Evolutionary conservation across 1,140 invertebrate genomes (phyloP), one percentile per base, ranked within the genome.

Genomic region (Zophobas atratus): DNA sequence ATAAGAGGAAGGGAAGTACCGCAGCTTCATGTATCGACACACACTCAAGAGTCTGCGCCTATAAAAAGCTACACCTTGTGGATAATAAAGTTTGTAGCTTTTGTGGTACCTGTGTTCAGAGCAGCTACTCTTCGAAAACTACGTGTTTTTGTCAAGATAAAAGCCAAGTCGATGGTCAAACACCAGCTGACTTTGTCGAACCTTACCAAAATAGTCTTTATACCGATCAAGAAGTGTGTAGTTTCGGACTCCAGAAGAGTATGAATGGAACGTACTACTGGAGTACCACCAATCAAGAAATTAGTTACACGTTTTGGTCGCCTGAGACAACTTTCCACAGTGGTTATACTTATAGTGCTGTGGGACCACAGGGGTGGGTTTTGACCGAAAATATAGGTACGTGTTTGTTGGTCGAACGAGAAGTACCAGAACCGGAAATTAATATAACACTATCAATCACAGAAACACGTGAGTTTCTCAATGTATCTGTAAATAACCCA

Each of bases 21-120:
- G 39, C 43, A 6, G 74, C 63, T 43, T n/a, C 56, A 34, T 75
- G 74, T 5, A 43, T 43, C 2, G 74, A 75, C 33, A 5, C 33
- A 49, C 43, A 75, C 34, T 2, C 1, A 35, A 33, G 38, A 2
- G 33, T 63, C 20, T 75, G 74, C 48, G 74, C 55, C n/a, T 75
- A 75, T 48, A 41, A n/a, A 5, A n/a, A 20, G 3, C 32, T 70
- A 5, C 4, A 41, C 43, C 4, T 41, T 5, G 32, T 3, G 43
- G 20, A 6, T 3, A 70, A 36, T 36, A n/a, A 1, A n/a, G 35
- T 39, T 4, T 70, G 63, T 70, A 6, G 6, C 2, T 20, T 2
- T 1, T 5, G 6, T 2, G 2, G 36, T 1, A n/a, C n/a, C 3
- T 73, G 70, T 48, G 20, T 39, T 39, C 71, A 73, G 51, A 20